phyloP scores from a whole-genome alignment of 2,888 invertebrate species.

The Pandemis heparana region DNA sequence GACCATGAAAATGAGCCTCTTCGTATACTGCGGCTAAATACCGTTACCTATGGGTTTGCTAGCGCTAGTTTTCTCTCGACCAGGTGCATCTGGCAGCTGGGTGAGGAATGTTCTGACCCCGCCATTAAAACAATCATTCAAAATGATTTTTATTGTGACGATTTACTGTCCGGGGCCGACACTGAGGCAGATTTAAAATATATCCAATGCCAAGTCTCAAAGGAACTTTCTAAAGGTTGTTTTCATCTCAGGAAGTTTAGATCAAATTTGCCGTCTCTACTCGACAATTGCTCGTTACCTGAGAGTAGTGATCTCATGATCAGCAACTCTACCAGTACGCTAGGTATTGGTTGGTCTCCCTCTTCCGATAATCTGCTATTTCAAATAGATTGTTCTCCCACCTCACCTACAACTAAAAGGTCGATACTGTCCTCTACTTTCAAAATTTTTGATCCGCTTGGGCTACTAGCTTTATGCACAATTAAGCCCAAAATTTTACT shows the following conservation, averaged over 20 bases:
- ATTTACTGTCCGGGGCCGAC: constrained; percentile 31
- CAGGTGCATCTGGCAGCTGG: constrained; percentile 21
- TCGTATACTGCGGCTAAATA: background rate
- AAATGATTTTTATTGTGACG: constrained; percentile 33
- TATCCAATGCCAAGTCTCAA: constrained; percentile 21
- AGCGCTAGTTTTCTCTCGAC: constrained; percentile 13
- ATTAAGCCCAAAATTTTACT: constrained; percentile 45
- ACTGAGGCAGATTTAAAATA: constrained; percentile 19
- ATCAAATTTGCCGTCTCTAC: constrained; percentile 7
- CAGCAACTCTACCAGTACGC: constrained; percentile 34
- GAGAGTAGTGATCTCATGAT: background rate
- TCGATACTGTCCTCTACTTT: constrained; percentile 41
- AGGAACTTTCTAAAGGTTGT: constrained; percentile 1
- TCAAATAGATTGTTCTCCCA: constrained; percentile 17
- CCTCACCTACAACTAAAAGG: constrained; percentile 42
- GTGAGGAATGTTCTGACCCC: constrained; percentile 9
- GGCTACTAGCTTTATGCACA: constrained; percentile 43
- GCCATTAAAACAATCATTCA: constrained; percentile 10
- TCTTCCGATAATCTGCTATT: constrained; percentile 43
- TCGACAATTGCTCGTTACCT: background rate
- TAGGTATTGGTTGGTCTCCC: constrained; percentile 46
- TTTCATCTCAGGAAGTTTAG: constrained; percentile 42
- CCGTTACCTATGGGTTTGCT: constrained; percentile 13
- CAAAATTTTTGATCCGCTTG: constrained; percentile 47
- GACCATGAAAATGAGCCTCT: constrained; percentile 11